A percentile compares a stretch with the other conserved stretches of the same genome.
Conservation (phyloP, 2,888 invertebrate genomes). For the Heliconius aoede region DNA sequence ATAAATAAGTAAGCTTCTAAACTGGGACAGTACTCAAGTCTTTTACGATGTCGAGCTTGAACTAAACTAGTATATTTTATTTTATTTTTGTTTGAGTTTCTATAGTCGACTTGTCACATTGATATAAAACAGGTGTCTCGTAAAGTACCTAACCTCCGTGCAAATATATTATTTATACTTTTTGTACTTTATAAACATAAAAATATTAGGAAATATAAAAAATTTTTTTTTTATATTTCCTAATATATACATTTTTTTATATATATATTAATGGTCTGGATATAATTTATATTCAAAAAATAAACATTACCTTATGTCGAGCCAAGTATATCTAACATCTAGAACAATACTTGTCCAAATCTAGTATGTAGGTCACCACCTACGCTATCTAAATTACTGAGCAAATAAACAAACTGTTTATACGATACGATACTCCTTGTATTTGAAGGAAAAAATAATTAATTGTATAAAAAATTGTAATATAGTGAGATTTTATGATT, state of each 20-base stretch:
- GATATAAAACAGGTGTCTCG: constrained; percentile 37
- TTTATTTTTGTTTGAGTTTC: constrained; percentile 40
- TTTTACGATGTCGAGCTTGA: constrained; percentile 39
- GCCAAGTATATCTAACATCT: background rate
- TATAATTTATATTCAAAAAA: too few relatives aligned
- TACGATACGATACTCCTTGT: background rate
- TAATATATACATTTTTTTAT: background rate
- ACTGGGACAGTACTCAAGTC: constrained; percentile 34
- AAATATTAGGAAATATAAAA: background rate
- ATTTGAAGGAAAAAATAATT: too few relatives aligned
- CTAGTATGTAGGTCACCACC: background rate
- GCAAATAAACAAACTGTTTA: background rate
- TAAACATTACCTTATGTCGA: too few relatives aligned
- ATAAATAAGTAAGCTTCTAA: constrained; percentile 25
- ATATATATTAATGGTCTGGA: background rate
- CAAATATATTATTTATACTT: constrained; percentile 26
- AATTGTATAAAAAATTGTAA: background rate
- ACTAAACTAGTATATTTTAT: constrained; percentile 42
- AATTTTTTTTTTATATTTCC: background rate
- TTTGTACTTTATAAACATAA: background rate
- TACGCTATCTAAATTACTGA: background rate
- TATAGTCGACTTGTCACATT: constrained; percentile 37
- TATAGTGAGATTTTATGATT: background rate
- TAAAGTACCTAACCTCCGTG: constrained; percentile 32
- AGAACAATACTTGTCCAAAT: background rate